phyloP scores from a whole-genome alignment of 1,140 invertebrate species.

The Luehdorfia chinensis region DNA sequence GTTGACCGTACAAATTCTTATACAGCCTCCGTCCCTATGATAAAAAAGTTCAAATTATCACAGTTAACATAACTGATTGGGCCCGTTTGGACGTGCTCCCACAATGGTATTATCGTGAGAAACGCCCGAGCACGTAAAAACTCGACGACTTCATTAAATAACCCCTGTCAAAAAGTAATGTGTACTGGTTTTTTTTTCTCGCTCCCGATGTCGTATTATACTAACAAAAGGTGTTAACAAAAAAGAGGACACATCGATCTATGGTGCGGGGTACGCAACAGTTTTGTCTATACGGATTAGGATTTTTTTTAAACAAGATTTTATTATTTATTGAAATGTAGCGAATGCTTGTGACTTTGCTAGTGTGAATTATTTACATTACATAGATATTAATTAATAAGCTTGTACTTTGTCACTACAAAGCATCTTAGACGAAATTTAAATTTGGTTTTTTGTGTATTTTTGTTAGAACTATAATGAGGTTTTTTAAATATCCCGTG shows the following conservation, averaged over 20 bases:
- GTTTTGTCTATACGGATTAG: constrained; percentile 50
- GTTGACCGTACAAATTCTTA: constrained; percentile 51
- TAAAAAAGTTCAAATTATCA: constrained; percentile 64
- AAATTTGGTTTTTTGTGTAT: too few species aligned
- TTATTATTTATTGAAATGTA: too few species aligned
- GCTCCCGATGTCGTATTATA: constrained; percentile 74
- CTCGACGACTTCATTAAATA: constrained; percentile 74
- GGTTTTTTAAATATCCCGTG: too few species aligned
- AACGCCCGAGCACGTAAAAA: constrained; percentile 47
- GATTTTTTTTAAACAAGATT: too few species aligned
- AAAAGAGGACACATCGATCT: constrained; percentile 56
- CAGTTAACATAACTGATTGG: constrained; percentile 74
- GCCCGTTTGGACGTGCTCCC: constrained; percentile 60
- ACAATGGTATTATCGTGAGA: constrained; percentile 63
- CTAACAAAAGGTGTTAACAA: constrained; percentile 74
- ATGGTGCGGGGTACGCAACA: constrained; percentile 43
- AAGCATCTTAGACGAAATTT: too few species aligned
- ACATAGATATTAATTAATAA: too few species aligned
- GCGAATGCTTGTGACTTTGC: too few species aligned
- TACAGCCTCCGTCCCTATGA: constrained; percentile 21
- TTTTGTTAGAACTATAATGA: too few species aligned
- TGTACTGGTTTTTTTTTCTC: constrained; percentile 68
- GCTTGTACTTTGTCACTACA: too few species aligned
- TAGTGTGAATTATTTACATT: too few species aligned
- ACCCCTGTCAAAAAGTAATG: constrained; percentile 72